Evolutionary conservation across 1,140 invertebrate species (phyloP).

Genomic region (Zaprionus tsacasi): DNA sequence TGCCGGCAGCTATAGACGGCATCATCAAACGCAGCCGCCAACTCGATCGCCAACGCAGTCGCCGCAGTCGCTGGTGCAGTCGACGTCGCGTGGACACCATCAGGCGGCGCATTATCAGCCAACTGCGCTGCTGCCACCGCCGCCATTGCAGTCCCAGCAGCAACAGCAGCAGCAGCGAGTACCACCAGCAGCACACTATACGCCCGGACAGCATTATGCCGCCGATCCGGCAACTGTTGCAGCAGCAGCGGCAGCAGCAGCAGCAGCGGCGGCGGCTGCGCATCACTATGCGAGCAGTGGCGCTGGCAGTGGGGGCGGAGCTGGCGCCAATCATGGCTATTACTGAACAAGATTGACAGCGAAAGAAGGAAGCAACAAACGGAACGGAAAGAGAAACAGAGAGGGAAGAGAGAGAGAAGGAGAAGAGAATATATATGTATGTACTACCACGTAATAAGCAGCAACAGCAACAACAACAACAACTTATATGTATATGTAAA

Average conservation of each 20-base stretch:
- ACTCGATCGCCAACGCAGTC: slow-evolving; percentile 10
- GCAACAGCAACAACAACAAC: slow-evolving; percentile 5
- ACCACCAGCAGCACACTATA: slow-evolving; percentile 10
- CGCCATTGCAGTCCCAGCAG: slow-evolving; percentile 49
- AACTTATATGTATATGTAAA: slow-evolving; percentile 21
- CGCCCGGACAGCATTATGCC: slow-evolving; percentile 22
- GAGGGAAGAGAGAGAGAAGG: neutral
- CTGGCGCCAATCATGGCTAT: slow-evolving; percentile 39
- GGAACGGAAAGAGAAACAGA: slow-evolving; percentile 9
- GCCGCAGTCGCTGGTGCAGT: slow-evolving; percentile 27
- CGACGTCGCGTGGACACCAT: slow-evolving; percentile 33
- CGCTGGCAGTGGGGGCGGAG: neutral
- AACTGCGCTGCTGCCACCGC: slow-evolving; percentile 50
- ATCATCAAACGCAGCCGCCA: slow-evolving; percentile 23
- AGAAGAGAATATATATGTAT: slow-evolving; percentile 17
- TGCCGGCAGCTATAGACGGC: slow-evolving; percentile 48
- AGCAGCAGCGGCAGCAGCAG: slow-evolving; percentile 29
- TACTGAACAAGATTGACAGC: slow-evolving; percentile 26
- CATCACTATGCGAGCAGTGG: slow-evolving; percentile 43
- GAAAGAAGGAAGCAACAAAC: neutral
- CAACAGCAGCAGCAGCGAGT: slow-evolving; percentile 47
- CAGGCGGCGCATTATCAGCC: slow-evolving; percentile 50
- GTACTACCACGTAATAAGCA: slow-evolving; percentile 7
- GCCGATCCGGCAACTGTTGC: slow-evolving; percentile 33
- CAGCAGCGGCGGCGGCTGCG: slow-evolving; percentile 26